Base-by-base conservation (phyloP, 1,140 invertebrate species). In the Drepana arcuata region DNA sequence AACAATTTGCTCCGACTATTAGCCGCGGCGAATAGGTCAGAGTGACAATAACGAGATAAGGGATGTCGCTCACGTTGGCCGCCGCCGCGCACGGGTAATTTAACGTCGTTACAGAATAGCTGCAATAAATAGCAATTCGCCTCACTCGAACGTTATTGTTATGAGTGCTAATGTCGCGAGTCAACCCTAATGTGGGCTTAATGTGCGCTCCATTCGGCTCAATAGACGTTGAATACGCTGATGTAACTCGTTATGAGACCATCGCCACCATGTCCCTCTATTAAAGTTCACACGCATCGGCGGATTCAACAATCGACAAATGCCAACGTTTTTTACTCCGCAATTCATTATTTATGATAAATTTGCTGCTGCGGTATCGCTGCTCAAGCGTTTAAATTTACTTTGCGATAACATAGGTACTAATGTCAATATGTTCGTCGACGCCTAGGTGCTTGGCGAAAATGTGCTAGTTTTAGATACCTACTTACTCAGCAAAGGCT, bases 241-340 rank as follows among this genome's bases (percentile, higher is more conserved):
- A 63, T 63, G 55, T 41, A 37, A 43, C 36, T 54, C 54, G 48
- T 51, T 61, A 56, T 52, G 34, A 28, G 25, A 31, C 31, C 42
- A 50, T 38, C 38, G 29, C 40, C 30, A 42, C 33, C 30, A 45
- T 44, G 29, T 14, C 33, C 35, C 35, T 41, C 42, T 40, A 46
- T 34, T 40, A 29, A 52, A 46, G 49, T 69, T 69, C 70, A 62
- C 70, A 71, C 65, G 67, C 61, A 53, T 49, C 48, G 55, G 2
- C 24, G 47, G 43, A 45, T 52, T 53, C 15, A 21, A 39, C 51
- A 59, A 65, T 71, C 58, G 69, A 65, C 49, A 21, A 21, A 21
- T 9, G 18, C 53, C 43, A 38, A 52, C 33, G 41, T 64, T 57
- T 50, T 41, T 39, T 45, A 45, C 45, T 39, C 40, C 55, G 56